These are phyloP conservation scores for Erebia epiphron DNA, from an alignment of 2,888 invertebrate genomes.

Conservation along the genomic window DNA sequence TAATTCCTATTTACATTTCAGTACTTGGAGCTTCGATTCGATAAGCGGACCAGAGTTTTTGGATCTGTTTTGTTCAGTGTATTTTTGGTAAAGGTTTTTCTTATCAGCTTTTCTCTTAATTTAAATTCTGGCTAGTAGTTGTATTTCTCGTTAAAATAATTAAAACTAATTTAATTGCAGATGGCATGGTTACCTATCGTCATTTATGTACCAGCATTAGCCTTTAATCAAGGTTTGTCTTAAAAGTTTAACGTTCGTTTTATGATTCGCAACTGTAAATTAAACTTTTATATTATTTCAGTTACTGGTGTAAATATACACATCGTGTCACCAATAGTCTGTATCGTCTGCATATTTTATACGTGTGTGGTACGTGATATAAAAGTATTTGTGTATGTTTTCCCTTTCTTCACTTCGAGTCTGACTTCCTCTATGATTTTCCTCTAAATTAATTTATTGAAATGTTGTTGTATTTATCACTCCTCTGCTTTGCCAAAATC, in stretches of 20 bases:
- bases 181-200: slow-evolving; percentile 88
- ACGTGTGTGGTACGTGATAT: slow-evolving; percentile 85
- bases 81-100: slow-evolving; percentile 78
- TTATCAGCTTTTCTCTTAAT: neutral
- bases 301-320: slow-evolving; percentile 91
- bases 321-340: slow-evolving; percentile 88
- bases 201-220: slow-evolving; percentile 88
- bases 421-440: neutral
- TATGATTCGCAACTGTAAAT: neutral
- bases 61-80: slow-evolving; percentile 86
- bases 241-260: neutral
- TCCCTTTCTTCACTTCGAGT: neutral
- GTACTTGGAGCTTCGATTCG: slow-evolving; percentile 86
- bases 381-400: slow-evolving; percentile 47
- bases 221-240: slow-evolving; percentile 86
- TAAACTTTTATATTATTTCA: slow-evolving; percentile 56
- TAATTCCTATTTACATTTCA: slow-evolving; percentile 53
- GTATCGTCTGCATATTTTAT: slow-evolving; percentile 90
- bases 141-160: neutral
- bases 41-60: slow-evolving; percentile 85
- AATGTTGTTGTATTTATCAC: neutral
- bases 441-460: neutral
- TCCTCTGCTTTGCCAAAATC: neutral
- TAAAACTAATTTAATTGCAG: slow-evolving; percentile 57
- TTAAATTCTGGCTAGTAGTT: neutral